Evolutionary conservation across 2,797 vertebrate species (phyloP).

Genomic region (Halcyon chelicuti): DNA sequence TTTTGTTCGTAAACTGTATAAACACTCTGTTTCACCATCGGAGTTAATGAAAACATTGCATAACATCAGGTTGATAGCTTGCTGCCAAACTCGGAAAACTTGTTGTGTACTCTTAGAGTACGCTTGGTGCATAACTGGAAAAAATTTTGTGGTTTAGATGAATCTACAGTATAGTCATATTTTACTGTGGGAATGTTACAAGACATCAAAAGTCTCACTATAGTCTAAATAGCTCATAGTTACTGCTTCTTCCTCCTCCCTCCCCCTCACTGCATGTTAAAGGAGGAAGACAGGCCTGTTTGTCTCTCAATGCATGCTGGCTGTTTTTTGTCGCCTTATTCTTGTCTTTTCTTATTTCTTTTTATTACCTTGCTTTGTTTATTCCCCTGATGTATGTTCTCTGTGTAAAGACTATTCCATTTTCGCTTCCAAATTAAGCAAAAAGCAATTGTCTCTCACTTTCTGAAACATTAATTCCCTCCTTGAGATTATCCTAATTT

Average conservation of each 20-base stretch:
- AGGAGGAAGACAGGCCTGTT: constrained; percentile 25
- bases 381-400: neutral
- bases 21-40: constrained; percentile 60
- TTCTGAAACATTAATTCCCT: constrained; percentile 27
- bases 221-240: constrained; percentile 11
- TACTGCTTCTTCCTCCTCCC: constrained; percentile 22
- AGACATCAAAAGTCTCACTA: constrained; percentile 32
- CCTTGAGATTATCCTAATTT: constrained; percentile 18
- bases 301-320: neutral
- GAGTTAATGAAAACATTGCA: constrained; percentile 71
- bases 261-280: constrained; percentile 9
- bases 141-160: constrained; percentile 54
- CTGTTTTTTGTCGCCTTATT: constrained; percentile 25
- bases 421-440: constrained; percentile 5
- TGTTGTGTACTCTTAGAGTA: constrained; percentile 34
- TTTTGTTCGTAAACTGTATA: constrained; percentile 63
- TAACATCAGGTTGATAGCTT: constrained; percentile 51
- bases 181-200: constrained; percentile 49
- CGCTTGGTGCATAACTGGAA: constrained; percentile 57
- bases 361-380: constrained; percentile 37
- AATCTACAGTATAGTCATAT: neutral
- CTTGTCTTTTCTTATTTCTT: neutral
- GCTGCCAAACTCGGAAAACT: constrained; percentile 31
- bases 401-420: neutral
- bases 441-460: neutral